Base-by-base conservation (phyloP, 2,888 invertebrate species). In the Onchidella celtica region DNA sequence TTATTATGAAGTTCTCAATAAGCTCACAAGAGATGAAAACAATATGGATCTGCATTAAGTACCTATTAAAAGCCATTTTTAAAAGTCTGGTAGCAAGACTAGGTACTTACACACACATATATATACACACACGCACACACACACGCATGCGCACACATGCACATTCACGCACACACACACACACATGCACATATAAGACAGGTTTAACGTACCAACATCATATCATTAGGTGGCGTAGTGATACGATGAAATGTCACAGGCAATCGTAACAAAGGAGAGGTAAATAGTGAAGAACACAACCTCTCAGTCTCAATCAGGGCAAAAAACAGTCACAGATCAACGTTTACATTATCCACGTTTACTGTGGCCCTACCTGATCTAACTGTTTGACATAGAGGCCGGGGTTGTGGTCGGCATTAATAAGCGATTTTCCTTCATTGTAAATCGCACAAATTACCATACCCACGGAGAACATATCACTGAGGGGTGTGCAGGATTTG, bases 401-500 rank as follows among this genome's bases (percentile, higher is more conserved):
- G 66, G 96, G 96, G 90, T 97, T 98, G 94, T 98, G 97, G 92
- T 97, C 96, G 21, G 98, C 96, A 92, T 97, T 97, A 85, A 99
- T 96, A 63, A 99, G 95, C 0, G 97, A 95, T 87, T 96, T 95
- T 55, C 99, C 99, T 85, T 96, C 95, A 94, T 98, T 98, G 94
- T 97, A 99, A 81, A 99, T 95, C 82, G 98, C 95, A 92, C 97
- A 97, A 88, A 99, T 96, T 77, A 98, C 96, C 95, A 99, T 96
- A 27, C 99, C 99, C 87, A 99, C 94, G 0, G 98, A 98, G 94
- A 97, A 99, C 96, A 99, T 98, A 93, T 99, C 99, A 88, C 98
- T 98, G 66, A 97, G 95, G 77, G 97, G 96, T 92, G 96, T 97
- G 85, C 90, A 86, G 76, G 86, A 87, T 81, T 92, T 89, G 40